A percentile compares a stretch with the other conserved stretches of the same genome.
Evolutionary conservation across 2,888 invertebrate genomes (phyloP).

Genomic region (Incurvaria masculella): DNA sequence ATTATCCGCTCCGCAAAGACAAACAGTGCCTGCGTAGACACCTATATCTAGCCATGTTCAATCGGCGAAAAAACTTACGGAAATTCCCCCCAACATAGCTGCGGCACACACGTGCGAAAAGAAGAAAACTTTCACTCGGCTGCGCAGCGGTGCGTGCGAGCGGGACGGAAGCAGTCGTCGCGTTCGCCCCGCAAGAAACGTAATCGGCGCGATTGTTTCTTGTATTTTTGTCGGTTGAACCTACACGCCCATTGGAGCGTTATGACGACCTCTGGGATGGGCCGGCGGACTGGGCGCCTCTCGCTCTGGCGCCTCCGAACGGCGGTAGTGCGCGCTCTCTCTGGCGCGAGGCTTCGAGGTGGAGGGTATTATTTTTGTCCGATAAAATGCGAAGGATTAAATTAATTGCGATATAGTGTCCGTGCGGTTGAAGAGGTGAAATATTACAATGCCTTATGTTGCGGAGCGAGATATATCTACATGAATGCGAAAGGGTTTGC

Average conservation of each 20-base stretch:
- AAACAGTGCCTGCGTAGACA: not conserved
- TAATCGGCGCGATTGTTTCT: conserved; percentile 45
- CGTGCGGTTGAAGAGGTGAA: no score
- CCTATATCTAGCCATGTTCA: not conserved
- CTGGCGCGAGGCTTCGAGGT: not conserved
- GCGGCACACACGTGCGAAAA: not conserved
- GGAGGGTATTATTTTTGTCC: not conserved
- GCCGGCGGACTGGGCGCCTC: not conserved
- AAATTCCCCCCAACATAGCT: not conserved
- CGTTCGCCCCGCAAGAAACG: conserved; percentile 43
- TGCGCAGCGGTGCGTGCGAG: conserved; percentile 33
- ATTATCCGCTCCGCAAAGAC: no score
- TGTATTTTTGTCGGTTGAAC: conserved; percentile 55
- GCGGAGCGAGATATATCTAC: no score
- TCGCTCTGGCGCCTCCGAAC: not conserved
- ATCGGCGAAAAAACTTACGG: not conserved
- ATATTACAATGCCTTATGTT: no score
- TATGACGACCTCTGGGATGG: conserved; percentile 32
- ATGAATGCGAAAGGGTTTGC: no score
- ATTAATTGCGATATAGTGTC: not conserved
- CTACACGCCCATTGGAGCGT: conserved; percentile 59
- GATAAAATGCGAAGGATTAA: no score
- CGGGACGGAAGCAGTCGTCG: conserved; percentile 42
- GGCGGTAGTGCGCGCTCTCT: not conserved
- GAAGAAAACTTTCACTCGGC: not conserved